Base-by-base conservation (phyloP, 2,888 invertebrate species). In the Brenthis ino region DNA sequence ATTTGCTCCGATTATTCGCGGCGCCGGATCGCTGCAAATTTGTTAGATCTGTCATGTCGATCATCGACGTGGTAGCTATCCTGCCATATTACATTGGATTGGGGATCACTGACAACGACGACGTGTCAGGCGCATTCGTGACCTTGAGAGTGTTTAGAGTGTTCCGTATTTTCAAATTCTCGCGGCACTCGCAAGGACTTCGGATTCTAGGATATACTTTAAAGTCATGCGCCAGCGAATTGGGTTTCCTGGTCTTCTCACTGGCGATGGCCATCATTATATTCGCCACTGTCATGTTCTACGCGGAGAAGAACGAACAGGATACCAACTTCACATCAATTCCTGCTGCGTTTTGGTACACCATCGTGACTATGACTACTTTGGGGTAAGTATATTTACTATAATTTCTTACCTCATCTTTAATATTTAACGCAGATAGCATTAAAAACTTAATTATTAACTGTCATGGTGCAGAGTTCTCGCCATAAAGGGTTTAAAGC, bases 251-350 rank as follows among this genome's bases (percentile, higher is more conserved):
- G 74, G 99, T 99, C 72, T 99, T 99, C 93, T 99, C 99, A 47
- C 94, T 99, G 83, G 99, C 99, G 75, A 99, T 99, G 99, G 99
- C 99, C 82, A 99, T 99, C 89, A 99, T 99, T 83, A 99, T 99
- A 84, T 99, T 99, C 91, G 99, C 99, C 74, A 99, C 99, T 54
- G 99, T 99, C 80, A 99, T 99, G 99, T 99, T 98, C 94, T 99
- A 99, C 94, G 99, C 99, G 64, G 99, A 99, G 94, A 99, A 99
- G 94, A 99, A 99, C 88, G 99, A 98, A 77, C 96, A 96, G 81
- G 96, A 97, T 80, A 99, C 99, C 67, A 97, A 97, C 90, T 99
- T 99, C 94, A 99, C 98, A 74, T 99, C 99, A 87, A 99, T 99
- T 93, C 99, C 99, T 71, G 98, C 99, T 67, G 99, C 99, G 78